phyloP scores from a whole-genome alignment of 2,113 vertebrate genomes.

The Cichladusa arquata region DNA sequence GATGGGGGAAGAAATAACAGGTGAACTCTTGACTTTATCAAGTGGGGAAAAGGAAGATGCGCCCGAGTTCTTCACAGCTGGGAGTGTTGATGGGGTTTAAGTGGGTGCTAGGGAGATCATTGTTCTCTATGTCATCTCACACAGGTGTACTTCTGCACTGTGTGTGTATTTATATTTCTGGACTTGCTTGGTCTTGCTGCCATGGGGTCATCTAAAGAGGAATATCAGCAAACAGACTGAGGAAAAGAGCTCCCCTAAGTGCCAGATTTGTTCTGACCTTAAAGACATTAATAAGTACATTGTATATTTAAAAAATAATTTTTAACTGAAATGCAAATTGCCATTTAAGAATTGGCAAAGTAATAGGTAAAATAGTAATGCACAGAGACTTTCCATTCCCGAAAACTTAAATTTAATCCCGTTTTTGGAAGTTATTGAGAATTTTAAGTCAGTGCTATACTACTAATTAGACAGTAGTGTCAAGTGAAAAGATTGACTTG shows the following conservation, averaged over 20 bases:
- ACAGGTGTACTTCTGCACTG: neutral
- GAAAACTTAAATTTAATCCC: neutral
- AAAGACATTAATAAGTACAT: neutral
- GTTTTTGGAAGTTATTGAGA: neutral
- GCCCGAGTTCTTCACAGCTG: neutral
- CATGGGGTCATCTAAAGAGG: neutral
- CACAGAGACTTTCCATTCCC: neutral
- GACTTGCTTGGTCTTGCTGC: neutral
- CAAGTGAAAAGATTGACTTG: neutral
- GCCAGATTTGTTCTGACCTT: neutral
- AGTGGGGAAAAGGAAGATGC: neutral
- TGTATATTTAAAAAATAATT: neutral
- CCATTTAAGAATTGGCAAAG: neutral
- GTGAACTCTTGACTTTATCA: neutral
- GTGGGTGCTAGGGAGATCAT: neutral
- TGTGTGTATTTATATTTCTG: neutral
- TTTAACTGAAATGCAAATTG: neutral
- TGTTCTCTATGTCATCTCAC: neutral
- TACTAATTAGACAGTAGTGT: neutral
- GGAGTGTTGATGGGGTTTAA: neutral
- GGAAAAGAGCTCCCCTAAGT: neutral
- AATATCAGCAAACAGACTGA: neutral
- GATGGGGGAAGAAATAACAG: accelerated
- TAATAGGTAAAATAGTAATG: neutral
- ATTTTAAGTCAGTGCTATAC: neutral